phyloP scores from a whole-genome alignment of 2,797 vertebrate genomes.

The Schizopygopsis malacanthus region DNA sequence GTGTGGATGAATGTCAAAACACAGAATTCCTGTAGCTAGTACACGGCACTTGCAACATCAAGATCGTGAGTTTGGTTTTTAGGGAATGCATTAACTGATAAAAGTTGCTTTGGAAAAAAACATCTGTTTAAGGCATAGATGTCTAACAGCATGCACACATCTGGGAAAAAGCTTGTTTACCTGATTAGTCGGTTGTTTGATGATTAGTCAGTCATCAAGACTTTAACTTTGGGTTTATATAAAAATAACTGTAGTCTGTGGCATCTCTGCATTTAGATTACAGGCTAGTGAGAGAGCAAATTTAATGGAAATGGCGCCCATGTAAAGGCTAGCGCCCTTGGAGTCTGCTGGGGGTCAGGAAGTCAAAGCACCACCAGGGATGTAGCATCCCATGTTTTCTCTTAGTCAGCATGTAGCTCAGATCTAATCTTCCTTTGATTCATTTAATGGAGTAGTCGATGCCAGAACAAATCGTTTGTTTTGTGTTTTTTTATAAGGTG shows the following conservation, averaged over 20 bases:
- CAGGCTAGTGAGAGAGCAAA: conserved; percentile 66
- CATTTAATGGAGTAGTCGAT: conserved; percentile 13
- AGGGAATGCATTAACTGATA: neutral
- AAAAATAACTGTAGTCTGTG: neutral
- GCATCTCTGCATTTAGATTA: neutral
- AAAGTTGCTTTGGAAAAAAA: neutral
- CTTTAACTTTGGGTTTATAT: conserved; percentile 8
- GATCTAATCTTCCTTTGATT: neutral
- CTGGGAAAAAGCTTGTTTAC: conserved; percentile 4
- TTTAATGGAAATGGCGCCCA: conserved; percentile 78
- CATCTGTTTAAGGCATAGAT: neutral
- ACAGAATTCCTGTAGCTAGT: neutral
- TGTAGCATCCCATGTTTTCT: neutral
- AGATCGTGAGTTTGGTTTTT: neutral
- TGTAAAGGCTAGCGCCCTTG: conserved; percentile 76
- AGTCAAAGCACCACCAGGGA: conserved; percentile 72
- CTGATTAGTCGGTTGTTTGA: neutral
- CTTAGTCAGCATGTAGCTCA: neutral
- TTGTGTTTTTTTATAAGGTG: conserved; percentile 39
- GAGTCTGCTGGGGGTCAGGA: conserved; percentile 73
- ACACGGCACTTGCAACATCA: neutral
- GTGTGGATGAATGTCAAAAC: neutral
- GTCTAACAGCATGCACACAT: conserved; percentile 1
- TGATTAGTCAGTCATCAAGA: conserved; percentile 15
- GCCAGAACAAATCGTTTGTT: conserved; percentile 21